Evolutionary conservation across 2,888 invertebrate genomes (phyloP), one percentile per base, ranked within the genome.

Genomic region (Nephrocerus scutellatus): DNA sequence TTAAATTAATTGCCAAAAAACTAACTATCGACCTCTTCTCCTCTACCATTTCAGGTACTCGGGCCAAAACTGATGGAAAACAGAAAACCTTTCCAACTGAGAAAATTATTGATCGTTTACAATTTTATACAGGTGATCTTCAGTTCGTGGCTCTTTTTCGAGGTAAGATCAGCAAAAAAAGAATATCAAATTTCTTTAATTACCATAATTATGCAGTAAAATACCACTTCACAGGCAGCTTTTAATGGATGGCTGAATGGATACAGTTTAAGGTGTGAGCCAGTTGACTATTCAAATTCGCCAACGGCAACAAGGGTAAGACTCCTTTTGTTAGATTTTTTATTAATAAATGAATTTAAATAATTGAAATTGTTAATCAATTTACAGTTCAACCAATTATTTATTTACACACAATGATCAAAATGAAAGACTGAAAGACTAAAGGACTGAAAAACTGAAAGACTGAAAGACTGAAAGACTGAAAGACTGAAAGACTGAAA

Each of bases 1-100:
- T 23, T 29, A 20, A 12, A 28, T 31, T 24, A 5, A 26, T 51
- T 51, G 29, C 15, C 35, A 30, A 20, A 23, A 13, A n/a, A 18
- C 22, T 33, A 16, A 24, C 30, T 36, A 24, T 30, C 19, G 15
- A 8, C 13, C 6, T 26, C 18, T 28, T 44, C 29, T 39, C 37
- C 34, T 26, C n/a, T n/a, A 30, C 26, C 39, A 47, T 62, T 60
- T 26, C 63, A 78, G 78, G 73, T 80, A 39, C 56, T 82, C 43
- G 89, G 91, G 3, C 90, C 90, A 22, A 78, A 75, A 56, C 60
- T 86, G 19, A 92, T 93, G 92, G 81, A 82, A 60, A 80, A 87
- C 66, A 76, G 89, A 60, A 82, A 86, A 70, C 85, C 92, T 0
- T 82, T 82, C 53, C 76, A 86, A 54, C 71, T 92, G 33, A 77